Conservation (phyloP, 2,797 vertebrate genomes). For the Sebastes baramenuke region DNA sequence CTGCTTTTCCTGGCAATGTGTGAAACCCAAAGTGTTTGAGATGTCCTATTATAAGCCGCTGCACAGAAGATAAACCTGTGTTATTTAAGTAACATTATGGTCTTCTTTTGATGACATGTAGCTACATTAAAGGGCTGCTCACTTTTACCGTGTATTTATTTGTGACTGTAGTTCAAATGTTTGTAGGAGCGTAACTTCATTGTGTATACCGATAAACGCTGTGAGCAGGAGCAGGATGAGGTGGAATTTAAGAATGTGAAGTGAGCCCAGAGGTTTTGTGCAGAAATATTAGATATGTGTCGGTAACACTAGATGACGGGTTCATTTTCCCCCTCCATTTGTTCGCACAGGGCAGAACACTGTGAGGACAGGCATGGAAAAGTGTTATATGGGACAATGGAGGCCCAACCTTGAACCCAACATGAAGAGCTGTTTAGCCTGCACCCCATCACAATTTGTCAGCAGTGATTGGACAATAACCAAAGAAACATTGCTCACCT, state of each 20-base stretch:
- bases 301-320: slow-evolving; percentile 18
- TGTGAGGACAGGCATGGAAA: background rate
- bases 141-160: background rate
- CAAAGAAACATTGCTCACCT: slow-evolving; percentile 44
- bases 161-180: background rate
- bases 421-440: slow-evolving; percentile 29
- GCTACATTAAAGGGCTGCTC: too few relatives aligned
- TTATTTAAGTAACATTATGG: too few relatives aligned
- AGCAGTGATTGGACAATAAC: slow-evolving; percentile 43
- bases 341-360: background rate
- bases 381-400: slow-evolving; percentile 23
- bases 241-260: slow-evolving; percentile 17
- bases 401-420: slow-evolving; percentile 60
- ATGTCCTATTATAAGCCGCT: background rate
- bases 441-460: slow-evolving; percentile 50
- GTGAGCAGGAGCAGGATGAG: slow-evolving; percentile 5
- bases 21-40: background rate
- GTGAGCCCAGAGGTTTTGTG: slow-evolving; percentile 7
- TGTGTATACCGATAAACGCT: slow-evolving; percentile 2
- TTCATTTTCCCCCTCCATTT: slow-evolving; percentile 18
- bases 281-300: slow-evolving; percentile 22
- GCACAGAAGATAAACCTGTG: too few relatives aligned
- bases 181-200: background rate
- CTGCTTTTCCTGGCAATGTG: too few relatives aligned
- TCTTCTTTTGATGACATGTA: too few relatives aligned